Evolutionary conservation across 2,888 invertebrate species (phyloP), one percentile per base, ranked within the genome.

Genomic region (Shargacucullia verbasci): DNA sequence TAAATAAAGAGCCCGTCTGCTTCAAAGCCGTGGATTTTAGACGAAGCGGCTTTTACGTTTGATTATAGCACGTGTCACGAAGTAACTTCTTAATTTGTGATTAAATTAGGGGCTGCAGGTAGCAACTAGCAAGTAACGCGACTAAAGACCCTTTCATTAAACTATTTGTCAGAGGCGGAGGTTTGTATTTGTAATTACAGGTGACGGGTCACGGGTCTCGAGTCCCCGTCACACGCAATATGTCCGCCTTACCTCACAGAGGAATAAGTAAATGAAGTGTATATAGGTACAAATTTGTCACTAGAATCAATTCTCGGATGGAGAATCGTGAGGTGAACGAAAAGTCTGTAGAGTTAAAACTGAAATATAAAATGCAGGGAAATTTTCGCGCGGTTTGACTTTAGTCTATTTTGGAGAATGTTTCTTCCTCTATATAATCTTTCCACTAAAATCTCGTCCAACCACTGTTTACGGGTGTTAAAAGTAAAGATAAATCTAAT

Each of bases 141-240:
- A 73, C 55, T 65, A 56, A 67, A 76, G 54, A 59, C 59, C 66
- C 55, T 57, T 73, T 68, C 62, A 68, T 76, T 70, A 73, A 76
- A 70, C 64, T 68, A 62, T 68, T 76, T 68, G 70, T 76, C 48
- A 50, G 52, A 55, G 64, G 59, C 52, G 62, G 54, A 58, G 43
- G 70, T 72, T 74, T 63, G 54, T 62, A 55, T 66, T 62, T 53
- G 63, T 75, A 75, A 73, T 66, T 73, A 73, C 41, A 65, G 60
- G 59, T 53, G 56, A 37, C 45, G 45, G 69, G 63, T 59, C 59
- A 58, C 56, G 40, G 55, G 66, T 50, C 52, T 58, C 20, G 44
- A 59, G 58, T 45, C 39, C 57, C 63, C 14, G 57, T 35, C 48
- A 31, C 76, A 75, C 69, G 76, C 69, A 69, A 72, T 61, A 58